Base-by-base conservation (phyloP, 2,888 invertebrate species). In the Dysmachus trigonus region DNA sequence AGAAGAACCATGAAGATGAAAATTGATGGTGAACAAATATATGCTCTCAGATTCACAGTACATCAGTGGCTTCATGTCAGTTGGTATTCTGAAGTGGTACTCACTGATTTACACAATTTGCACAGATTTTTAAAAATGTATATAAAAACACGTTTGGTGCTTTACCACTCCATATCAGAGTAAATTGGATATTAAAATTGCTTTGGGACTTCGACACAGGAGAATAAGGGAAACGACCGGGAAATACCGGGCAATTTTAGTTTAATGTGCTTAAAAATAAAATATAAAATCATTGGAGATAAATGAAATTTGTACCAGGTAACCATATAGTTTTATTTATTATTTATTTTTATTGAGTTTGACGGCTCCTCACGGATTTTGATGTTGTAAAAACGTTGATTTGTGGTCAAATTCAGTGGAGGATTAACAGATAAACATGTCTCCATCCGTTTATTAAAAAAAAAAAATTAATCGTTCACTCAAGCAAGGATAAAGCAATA, bases 1-100 rank as follows among this genome's bases (percentile, higher is more conserved):
- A 53, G 35, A 62, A 53, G 35, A 62, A 82, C 33, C 41, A 82
- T 27, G 81, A 35, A 82, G 81, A 62, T 82, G 81, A 82, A 82
- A 82, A 82, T 82, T 62, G 81, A 82, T 82, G 81, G 33, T 62
- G 62, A 62, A 82, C 81, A 82, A 82, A 82, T 82, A 82, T 82
- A 77, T 62, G 81, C 81, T 82, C 35, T 82, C 35, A 62, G 33
- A 82, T 62, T 82, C 33, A n/a, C n/a, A 35, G 62, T 22, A 82
- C 81, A 62, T 31, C 62, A 62, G 35, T 82, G 81, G 81, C 62
- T 82, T 62, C 81, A 53, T 62, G 53, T 82, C 41, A 33, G 81
- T 53, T 27, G 81, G 62, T 82, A 62, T 41, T 82, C 35, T 82
- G n/a, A 62, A 82, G 81, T 82, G 62, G 31, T 82, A 53, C 53